Percentiles rank a stretch among this genome's conserved stretches.
Evolutionary conservation across 2,797 vertebrate genomes (phyloP).

Genomic region (Anniella stebbinsi): DNA sequence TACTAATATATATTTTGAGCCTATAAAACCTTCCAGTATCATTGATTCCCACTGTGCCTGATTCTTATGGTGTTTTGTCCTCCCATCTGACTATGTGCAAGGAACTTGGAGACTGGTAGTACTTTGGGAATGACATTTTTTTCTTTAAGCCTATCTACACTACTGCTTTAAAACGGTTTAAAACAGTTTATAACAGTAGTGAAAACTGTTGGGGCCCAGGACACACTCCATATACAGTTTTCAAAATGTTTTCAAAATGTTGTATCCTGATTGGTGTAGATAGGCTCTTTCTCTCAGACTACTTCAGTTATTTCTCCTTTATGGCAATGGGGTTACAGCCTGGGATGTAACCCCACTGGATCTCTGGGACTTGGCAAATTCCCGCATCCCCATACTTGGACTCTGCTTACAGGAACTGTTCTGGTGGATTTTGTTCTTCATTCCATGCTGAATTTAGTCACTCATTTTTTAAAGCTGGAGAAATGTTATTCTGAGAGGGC

Average conservation of each 20-base stretch:
- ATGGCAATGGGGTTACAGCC: not conserved
- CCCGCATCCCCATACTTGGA: not conserved
- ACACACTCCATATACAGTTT: no score
- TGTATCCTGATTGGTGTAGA: no score
- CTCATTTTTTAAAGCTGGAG: not conserved
- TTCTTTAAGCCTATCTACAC: no score
- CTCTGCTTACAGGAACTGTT: not conserved
- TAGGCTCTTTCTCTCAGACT: no score
- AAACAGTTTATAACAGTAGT: no score
- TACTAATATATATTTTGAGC: not conserved
- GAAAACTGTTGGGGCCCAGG: no score
- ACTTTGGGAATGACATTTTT: no score
- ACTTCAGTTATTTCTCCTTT: not conserved
- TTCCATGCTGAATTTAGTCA: not conserved
- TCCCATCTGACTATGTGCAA: not conserved
- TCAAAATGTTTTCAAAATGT: no score
- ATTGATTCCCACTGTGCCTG: not conserved
- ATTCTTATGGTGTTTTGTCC: not conserved
- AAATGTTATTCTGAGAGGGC: not conserved
- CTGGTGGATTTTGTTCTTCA: not conserved
- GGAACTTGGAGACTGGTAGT: no score
- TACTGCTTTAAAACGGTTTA: no score
- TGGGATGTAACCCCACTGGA: no score
- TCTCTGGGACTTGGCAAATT: not conserved
- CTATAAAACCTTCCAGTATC: not conserved